Conservation (phyloP, 2,888 invertebrate species). For the Calameuta pallipes region DNA sequence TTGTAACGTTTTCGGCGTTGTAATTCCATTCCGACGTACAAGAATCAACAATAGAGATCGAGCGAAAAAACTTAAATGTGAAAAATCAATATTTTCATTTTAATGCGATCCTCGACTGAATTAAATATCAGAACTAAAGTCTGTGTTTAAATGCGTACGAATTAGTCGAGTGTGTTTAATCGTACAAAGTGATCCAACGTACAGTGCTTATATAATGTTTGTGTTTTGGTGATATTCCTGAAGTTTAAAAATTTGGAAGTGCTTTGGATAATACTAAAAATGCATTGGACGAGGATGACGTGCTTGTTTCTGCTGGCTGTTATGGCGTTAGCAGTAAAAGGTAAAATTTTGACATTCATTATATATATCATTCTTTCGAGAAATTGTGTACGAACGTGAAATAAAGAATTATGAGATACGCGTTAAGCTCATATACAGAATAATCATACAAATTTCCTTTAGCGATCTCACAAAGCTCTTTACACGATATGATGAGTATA, state of each 20-base stretch:
- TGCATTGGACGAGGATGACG: constrained; percentile 34
- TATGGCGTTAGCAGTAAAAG: constrained; percentile 25
- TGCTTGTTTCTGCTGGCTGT: constrained; percentile 31
- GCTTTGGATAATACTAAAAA: constrained; percentile 42
- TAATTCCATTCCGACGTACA: background rate
- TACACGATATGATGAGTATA: no score
- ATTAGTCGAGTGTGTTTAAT: background rate
- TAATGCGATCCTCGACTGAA: background rate
- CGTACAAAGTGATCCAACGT: background rate
- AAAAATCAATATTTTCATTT: background rate
- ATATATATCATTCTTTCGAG: background rate
- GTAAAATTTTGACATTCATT: background rate
- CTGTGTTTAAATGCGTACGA: background rate
- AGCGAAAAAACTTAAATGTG: background rate
- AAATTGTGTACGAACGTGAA: background rate
- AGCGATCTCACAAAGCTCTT: background rate
- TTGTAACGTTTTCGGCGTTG: background rate
- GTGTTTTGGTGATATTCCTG: background rate
- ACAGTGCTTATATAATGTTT: background rate
- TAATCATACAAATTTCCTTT: background rate
- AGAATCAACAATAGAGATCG: background rate
- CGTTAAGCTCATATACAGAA: background rate
- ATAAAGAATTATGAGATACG: background rate
- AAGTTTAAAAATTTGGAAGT: constrained; percentile 11
- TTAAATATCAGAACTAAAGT: background rate